Conservation (phyloP, 2,797 vertebrate genomes). For the Echeneis naucrates region DNA sequence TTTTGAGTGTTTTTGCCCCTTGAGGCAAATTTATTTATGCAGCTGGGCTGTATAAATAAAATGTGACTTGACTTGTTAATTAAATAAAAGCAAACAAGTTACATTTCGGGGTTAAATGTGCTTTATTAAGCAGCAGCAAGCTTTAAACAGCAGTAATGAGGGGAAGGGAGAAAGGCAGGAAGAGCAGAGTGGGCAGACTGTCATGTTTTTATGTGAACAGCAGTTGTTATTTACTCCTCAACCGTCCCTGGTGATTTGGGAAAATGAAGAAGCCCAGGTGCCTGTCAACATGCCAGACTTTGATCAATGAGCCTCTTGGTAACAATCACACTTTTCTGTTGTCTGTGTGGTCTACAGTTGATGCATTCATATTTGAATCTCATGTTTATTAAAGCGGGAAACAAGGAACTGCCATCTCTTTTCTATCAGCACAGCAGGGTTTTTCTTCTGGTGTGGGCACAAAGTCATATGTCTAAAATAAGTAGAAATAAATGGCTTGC, state of each 20-base stretch:
- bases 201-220: conserved; percentile 35
- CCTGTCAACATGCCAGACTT: conserved; percentile 55
- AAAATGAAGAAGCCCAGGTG: conserved; percentile 59
- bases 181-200: background rate
- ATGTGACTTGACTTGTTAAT: background rate
- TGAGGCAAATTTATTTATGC: too few relatives aligned
- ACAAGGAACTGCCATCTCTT: conserved; percentile 17
- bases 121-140: background rate
- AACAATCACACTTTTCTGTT: conserved; percentile 45
- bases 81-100: background rate
- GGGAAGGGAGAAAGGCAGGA: background rate
- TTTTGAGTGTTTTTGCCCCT: too few relatives aligned
- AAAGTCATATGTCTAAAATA: conserved; percentile 22
- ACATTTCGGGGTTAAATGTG: background rate
- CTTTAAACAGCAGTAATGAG: background rate
- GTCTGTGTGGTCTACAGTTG: conserved; percentile 38
- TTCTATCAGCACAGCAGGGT: conserved; percentile 28
- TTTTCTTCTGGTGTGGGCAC: conserved; percentile 15
- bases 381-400: conserved; percentile 51
- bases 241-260: conserved; percentile 32
- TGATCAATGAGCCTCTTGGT: conserved; percentile 62
- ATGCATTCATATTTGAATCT: conserved; percentile 38
- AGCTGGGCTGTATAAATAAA: background rate
- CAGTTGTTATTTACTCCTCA: conserved; percentile 58
- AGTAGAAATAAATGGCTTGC: conserved; percentile 52